Evolutionary conservation across 2,888 invertebrate genomes (phyloP).

Genomic region (Glomeris marginata): DNA sequence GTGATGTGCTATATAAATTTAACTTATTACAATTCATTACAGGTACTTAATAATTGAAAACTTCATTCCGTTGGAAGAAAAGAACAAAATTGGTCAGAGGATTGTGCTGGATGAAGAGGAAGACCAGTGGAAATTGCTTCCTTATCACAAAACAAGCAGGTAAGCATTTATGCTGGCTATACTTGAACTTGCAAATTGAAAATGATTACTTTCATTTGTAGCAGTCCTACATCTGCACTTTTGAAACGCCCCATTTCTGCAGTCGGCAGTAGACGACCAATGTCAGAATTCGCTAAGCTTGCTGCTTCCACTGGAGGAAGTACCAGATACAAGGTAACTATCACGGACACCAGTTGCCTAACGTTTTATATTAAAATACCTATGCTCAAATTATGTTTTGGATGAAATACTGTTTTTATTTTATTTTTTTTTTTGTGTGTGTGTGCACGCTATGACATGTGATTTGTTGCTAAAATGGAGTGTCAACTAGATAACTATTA

Average conservation of each 20-base stretch:
- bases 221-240: neutral
- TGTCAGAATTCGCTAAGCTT: constrained; percentile 42
- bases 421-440: too few species aligned
- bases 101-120: constrained; percentile 67
- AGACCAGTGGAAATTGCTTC: constrained; percentile 49
- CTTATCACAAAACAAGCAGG: constrained; percentile 20
- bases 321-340: constrained; percentile 30
- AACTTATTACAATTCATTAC: constrained; percentile 14
- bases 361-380: too few species aligned
- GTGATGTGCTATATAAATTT: constrained; percentile 1
- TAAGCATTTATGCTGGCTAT: neutral
- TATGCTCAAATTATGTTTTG: too few species aligned
- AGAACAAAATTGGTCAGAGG: constrained; percentile 52
- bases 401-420: too few species aligned
- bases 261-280: constrained; percentile 45
- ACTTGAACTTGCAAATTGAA: constrained; percentile 1
- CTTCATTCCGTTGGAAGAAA: constrained; percentile 72
- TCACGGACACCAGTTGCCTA: too few species aligned
- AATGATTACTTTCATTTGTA: neutral
- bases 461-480: too few species aligned
- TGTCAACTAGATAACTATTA: too few species aligned
- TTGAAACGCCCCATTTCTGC: constrained; percentile 46
- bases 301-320: constrained; percentile 36
- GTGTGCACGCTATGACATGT: too few species aligned
- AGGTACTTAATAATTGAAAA: constrained; percentile 61